Evolutionary conservation across 1,140 invertebrate species (phyloP), one percentile per base, ranked within the genome.

Genomic region (Leguminivora glycinivorella): DNA sequence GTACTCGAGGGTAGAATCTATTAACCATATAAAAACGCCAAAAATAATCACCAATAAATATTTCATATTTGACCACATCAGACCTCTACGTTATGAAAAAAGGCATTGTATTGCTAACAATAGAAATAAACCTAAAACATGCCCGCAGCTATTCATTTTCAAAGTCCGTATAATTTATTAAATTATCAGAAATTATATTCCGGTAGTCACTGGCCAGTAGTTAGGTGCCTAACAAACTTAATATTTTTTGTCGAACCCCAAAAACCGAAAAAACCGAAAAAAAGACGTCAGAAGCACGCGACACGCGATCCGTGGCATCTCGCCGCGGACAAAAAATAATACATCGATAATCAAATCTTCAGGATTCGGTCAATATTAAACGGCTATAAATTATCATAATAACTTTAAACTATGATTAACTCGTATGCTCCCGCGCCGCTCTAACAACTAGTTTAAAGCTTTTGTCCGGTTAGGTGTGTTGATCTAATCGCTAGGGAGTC

Each of bases 101-200:
- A 66, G 66, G 34, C 58, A 19, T 63, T 63, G 29, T 63, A 14
- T 63, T 75, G 72, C 68, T 71, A 77, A 76, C 75, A 75, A 74
- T 81, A 83, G 81, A 75, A 81, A 84, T 74, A 77, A 78, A 80
- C 78, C 83, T 74, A 82, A 75, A 81, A 85, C 73, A 78, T 80
- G 81, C 80, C 83, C 77, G 78, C 80, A 83, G 81, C 79, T 83
- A 83, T 81, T 82, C 75, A 87, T 84, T 85, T 84, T 85, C 79
- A 83, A 63, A 81, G 83, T 79, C 78, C 75, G 75, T 88, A 84
- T 91, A 91, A 91, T 91, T 90, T 90, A 86, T 85, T 70, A 91
- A 91, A 91, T 89, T 89, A 86, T 85, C 87, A 86, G 84, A 88
- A 91, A 91, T 91, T 89, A 91, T 88, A 88, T 91, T 91, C 87